These are phyloP conservation scores for Phalacrocorax brasilianus DNA, from an alignment of 2,113 vertebrate species.

Conservation along the genomic window DNA sequence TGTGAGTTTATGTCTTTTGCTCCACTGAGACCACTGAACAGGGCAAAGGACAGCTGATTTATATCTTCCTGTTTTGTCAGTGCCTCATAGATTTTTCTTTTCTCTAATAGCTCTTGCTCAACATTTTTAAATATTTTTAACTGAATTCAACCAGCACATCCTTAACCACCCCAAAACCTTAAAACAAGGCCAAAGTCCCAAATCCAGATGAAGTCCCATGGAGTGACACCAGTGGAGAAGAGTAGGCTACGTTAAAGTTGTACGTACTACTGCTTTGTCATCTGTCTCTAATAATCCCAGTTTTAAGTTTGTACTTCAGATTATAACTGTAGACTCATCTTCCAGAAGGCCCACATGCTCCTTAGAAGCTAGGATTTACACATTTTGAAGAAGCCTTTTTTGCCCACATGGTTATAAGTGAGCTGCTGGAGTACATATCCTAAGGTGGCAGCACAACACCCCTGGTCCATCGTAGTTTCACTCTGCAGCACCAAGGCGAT, in stretches of 20 bases:
- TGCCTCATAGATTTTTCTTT: background rate
- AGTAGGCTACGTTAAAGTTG: background rate
- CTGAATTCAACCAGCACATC: background rate
- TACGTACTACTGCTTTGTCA: background rate
- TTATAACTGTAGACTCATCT: background rate
- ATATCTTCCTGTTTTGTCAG: background rate
- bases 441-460: background rate
- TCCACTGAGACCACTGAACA: background rate
- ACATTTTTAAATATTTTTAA: background rate
- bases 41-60: background rate
- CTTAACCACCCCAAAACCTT: background rate
- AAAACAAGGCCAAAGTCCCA: background rate
- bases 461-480: background rate
- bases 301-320: background rate
- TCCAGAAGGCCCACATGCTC: background rate
- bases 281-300: background rate
- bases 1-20: background rate
- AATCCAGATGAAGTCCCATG: background rate
- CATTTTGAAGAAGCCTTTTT: background rate
- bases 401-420: background rate
- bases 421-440: background rate
- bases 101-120: background rate
- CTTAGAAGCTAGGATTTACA: background rate
- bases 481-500: background rate
- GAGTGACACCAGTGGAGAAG: background rate